Evolutionary conservation across 1,140 invertebrate species (phyloP).

Genomic region (Saccostrea cuccullata): DNA sequence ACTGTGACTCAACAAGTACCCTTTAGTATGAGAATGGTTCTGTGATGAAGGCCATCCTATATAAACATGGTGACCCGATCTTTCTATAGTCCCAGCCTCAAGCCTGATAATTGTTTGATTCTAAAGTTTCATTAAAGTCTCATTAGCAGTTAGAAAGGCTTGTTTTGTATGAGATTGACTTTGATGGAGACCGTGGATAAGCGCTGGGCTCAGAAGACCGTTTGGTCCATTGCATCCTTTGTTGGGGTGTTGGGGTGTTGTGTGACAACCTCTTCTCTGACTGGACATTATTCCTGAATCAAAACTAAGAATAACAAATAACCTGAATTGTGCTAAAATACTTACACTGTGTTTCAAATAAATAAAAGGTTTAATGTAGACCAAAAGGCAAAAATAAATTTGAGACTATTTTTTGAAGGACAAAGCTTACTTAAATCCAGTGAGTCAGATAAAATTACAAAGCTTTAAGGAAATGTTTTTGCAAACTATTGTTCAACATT

Average conservation of each 20-base stretch:
- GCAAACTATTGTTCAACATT: not conserved
- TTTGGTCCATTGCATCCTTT: constrained; percentile 10
- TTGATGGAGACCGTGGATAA: not conserved
- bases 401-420: too few relatives aligned
- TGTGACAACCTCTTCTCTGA: not conserved
- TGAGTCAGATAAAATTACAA: not conserved
- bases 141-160: constrained; percentile 7
- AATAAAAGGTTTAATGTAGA: too few relatives aligned
- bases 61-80: not conserved
- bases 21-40: not conserved
- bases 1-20: constrained; percentile 1
- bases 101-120: not conserved
- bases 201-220: not conserved
- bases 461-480: not conserved
- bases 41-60: not conserved
- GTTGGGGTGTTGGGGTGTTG: not conserved
- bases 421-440: too few relatives aligned
- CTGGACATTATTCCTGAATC: not conserved
- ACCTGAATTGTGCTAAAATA: too few relatives aligned
- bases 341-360: too few relatives aligned
- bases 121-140: constrained; percentile 34
- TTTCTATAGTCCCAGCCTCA: constrained; percentile 3
- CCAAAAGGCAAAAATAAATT: too few relatives aligned
- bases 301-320: too few relatives aligned
- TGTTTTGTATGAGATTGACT: constrained; percentile 4